Conservation (phyloP, 2,888 invertebrate genomes). For the Argynnis bischoffii region DNA sequence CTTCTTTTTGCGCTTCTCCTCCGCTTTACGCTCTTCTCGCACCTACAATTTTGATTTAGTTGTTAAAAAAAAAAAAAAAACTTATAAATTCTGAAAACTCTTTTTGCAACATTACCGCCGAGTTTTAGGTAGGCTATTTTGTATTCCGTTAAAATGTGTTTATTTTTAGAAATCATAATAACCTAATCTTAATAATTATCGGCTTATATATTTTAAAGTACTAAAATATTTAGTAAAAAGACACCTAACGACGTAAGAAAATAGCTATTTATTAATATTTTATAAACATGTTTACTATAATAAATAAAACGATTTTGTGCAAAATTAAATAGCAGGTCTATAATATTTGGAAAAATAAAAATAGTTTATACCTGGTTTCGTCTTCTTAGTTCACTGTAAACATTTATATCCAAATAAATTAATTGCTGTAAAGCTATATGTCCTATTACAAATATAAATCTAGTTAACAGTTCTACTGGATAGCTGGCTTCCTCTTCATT, state of each 20-base stretch:
- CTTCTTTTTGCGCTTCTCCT: conserved; percentile 74
- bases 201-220: neutral
- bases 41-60: conserved; percentile 50
- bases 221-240: neutral
- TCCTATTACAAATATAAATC: conserved; percentile 86
- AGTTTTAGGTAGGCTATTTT: too few relatives aligned
- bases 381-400: conserved; percentile 89
- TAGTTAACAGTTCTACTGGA: conserved; percentile 69
- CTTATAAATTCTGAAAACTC: too few relatives aligned
- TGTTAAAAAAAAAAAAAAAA: too few relatives aligned
- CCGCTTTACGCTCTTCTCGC: conserved; percentile 72
- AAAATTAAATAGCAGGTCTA: too few relatives aligned
- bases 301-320: neutral
- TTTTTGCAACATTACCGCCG: too few relatives aligned
- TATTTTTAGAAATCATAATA: too few relatives aligned
- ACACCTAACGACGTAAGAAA: neutral
- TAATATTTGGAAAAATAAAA: neutral
- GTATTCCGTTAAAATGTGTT: too few relatives aligned
- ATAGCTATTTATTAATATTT: too few relatives aligned
- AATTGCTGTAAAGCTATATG: conserved; percentile 90
- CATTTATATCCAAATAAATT: conserved; percentile 90
- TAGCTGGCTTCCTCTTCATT: conserved; percentile 61
- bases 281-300: too few relatives aligned
- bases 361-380: conserved; percentile 64
- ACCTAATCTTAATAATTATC: too few relatives aligned